Evolutionary conservation across 64 coral and sea anemone species (phyloP), one percentile per base, ranked within the genome.

Genomic region (Stichodactyla helianthus): DNA sequence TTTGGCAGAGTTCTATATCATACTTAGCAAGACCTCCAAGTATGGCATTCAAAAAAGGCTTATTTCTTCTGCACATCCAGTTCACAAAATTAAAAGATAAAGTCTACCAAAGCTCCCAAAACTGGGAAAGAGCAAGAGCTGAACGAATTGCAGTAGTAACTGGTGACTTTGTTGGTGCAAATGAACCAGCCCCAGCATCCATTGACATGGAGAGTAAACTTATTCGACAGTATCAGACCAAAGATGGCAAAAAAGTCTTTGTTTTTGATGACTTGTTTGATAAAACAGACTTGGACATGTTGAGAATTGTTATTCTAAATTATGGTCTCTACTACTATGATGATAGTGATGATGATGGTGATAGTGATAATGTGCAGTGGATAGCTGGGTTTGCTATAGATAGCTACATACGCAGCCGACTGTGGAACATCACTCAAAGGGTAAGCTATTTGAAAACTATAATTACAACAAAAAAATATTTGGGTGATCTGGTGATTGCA

Each of bases 361-460:
- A 89, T 10, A 95, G 97, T 83, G 97, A 99, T 61, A 99, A 99
- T 91, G 97, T 99, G 27, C 97, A 99, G 51, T 99, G 97, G 97
- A 99, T 99, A 62, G 97, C 97, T 1, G 97, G 90, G 4, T 99
- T 99, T 88, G 51, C 90, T 18, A 26, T 99, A 51, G 89, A 95
- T 89, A 85, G 82, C 9, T 99, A 93, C 77, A 92, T 99, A 56
- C 65, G 92, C 17, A 95, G 97, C 50, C 84, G 93, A 68, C 31
- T 99, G 6, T 99, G 97, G 97, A 92, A 89, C 56, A 92, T 93
- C 13, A 95, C 91, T 59, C 93, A 88, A 35, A 85, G 90, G 87
- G 97, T 99, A 79, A 44, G 68, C 35, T 31, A 31, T 44, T 1
- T 44, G 35, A 44, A 44, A 44, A 44, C 35, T 44, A 44, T 44